Base-by-base conservation (phyloP, 2,797 vertebrate genomes). In the Poeciliopsis turneri region DNA sequence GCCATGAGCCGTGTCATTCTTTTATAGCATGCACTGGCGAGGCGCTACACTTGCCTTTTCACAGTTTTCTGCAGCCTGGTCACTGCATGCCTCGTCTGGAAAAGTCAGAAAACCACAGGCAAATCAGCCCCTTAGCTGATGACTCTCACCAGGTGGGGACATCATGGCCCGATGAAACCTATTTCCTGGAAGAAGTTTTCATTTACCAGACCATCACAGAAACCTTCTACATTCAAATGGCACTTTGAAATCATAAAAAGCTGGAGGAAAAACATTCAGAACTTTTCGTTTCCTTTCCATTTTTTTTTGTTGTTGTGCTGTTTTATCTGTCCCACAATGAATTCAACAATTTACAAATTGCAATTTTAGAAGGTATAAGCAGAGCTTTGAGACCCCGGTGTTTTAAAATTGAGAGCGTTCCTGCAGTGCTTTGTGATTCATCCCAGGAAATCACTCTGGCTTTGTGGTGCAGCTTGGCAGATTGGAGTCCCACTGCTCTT, bases 41-140 rank as follows among this genome's bases (percentile, higher is more conserved):
- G 81, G 55, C 74, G 71, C 72, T 79, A 71, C 23, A 88, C 85
- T 82, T 87, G 86, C 78, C 84, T 81, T 86, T 74, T 85, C 81
- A 78, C 80, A 71, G 76, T 87, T 87, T 89, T 74, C 78, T 84
- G 78, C 84, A 64, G 82, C 73, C 84, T 74, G 87, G 89, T 90
- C 89, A 87, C 87, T 75, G 59, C 64, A 76, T 79, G 77, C 57
- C 82, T 69, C 71, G 76, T 45, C 75, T 86, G 78, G 71, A 85
- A 82, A 79, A 91, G 85, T 85, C 82, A 81, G 75, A 87, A 89
- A 90, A 93, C 86, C 89, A 93, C 86, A 18, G 77, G 84, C 80
- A 85, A 93, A 93, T 92, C 93, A 94, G 83, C 55, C 78, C 72
- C 86, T 89, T 71, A 74, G 84, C 88, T 91, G 87, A 93, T 87